These are phyloP conservation scores for Anguilla anguilla DNA, from an alignment of 2,797 vertebrate genomes.

Conservation along the genomic window DNA sequence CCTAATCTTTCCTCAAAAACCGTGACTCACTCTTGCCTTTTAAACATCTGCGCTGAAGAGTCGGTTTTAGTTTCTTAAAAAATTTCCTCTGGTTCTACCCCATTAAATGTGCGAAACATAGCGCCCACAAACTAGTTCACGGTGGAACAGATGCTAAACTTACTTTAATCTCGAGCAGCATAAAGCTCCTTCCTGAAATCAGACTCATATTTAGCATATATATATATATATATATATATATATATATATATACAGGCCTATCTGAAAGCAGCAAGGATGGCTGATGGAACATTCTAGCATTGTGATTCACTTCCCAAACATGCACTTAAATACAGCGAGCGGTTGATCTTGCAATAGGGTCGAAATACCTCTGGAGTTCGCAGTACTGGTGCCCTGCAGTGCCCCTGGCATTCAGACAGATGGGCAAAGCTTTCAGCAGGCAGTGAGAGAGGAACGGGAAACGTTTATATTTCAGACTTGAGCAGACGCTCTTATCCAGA, in stretches of 20 bases:
- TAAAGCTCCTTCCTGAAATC: not conserved
- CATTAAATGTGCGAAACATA: not conserved
- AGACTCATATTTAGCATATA: too few relatives aligned
- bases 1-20: not conserved
- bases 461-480: not conserved
- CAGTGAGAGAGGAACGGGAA: not conserved
- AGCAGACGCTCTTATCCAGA: not conserved
- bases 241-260: not conserved
- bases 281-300: constrained; percentile 1
- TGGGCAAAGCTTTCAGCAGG: not conserved
- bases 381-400: not conserved
- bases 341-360: not conserved
- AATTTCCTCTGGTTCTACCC: not conserved
- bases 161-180: not conserved
- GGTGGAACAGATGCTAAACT: not conserved
- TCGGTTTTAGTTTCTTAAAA: not conserved
- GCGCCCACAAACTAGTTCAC: not conserved
- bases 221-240: too few relatives aligned
- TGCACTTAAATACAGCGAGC: not conserved
- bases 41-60: not conserved
- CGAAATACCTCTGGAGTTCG: not conserved
- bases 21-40: not conserved
- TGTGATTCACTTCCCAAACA: not conserved
- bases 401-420: not conserved
- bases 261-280: not conserved